These are phyloP conservation scores for Apodemus agrarius DNA, from an alignment of 2,797 vertebrate species.

Conservation along the genomic window DNA sequence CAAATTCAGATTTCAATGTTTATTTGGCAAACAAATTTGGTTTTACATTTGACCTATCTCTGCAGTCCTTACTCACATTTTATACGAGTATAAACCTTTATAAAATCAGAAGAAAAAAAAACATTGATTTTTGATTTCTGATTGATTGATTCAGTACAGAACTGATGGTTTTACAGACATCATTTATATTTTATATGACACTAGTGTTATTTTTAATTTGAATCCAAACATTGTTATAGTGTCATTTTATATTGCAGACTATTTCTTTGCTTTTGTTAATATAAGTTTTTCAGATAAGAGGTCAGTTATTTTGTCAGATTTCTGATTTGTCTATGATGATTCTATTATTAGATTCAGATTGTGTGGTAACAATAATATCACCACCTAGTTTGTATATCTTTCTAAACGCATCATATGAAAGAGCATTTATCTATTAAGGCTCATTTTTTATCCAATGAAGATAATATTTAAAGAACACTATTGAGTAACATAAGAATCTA, in stretches of 20 bases:
- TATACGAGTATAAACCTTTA: neutral
- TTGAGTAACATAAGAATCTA: neutral
- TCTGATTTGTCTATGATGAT: neutral
- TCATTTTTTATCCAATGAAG: slow-evolving; percentile 18
- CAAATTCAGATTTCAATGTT: neutral
- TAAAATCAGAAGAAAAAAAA: neutral
- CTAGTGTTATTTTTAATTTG: neutral
- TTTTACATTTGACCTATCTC: neutral
- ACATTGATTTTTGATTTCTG: neutral
- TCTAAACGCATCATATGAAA: neutral
- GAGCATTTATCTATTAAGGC: neutral
- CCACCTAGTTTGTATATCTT: neutral
- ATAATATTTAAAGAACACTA: neutral
- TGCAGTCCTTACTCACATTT: neutral
- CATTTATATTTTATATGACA: neutral
- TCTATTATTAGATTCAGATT: neutral
- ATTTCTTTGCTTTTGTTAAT: neutral
- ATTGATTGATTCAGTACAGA: neutral
- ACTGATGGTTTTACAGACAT: neutral
- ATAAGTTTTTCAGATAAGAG: neutral
- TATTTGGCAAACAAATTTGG: neutral
- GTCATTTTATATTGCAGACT: neutral
- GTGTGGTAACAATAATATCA: neutral
- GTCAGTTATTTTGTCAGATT: neutral
- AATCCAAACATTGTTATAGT: neutral